Evolutionary conservation across 2,113 vertebrate species (phyloP), one percentile per base, ranked within the genome.

Genomic region (Casuarius casuarius): DNA sequence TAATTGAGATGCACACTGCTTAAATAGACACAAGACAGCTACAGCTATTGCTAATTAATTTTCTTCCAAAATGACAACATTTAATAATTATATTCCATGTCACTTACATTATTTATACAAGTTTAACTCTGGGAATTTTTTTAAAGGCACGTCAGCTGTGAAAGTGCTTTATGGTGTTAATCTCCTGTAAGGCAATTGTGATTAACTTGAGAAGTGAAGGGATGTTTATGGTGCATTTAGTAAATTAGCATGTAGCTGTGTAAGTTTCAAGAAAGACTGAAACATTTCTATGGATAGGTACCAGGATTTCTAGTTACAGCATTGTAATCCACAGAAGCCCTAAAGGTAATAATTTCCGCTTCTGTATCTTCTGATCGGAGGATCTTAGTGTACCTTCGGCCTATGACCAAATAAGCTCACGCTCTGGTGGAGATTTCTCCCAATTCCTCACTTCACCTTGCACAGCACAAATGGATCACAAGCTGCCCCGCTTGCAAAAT

Each of bases 11-110:
- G 95, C 97, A 96, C 95, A 33, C 96, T 96, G 97, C 97, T 97
- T 97, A 98, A 98, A 97, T 96, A 97, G 97, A 98, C 97, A 96
- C 95, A 96, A 97, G 98, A 97, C 98, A 98, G 98, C 97, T 97
- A 96, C 96, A 96, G 96, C 97, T 95, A 90, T 94, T 97, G 95
- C 98, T 98, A 98, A 98, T 98, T 98, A 98, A 98, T 98, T 98
- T 98, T 97, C 96, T 97, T 97, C 97, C 29, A 86, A 97, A 98
- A 96, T 97, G 98, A 98, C 98, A 98, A 97, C 97, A 97, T 97
- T 98, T 98, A 98, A 98, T 98, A 97, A 98, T 97, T 97, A 95
- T 90, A 93, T 96, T 97, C 94, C 28, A 56, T 97, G 97, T 96
- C 66, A 80, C 90, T 94, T 84, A 49, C 44, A 97, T 96, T 97